phyloP scores from a whole-genome alignment of 2,888 invertebrate genomes.

The Geotrupes spiniger region DNA sequence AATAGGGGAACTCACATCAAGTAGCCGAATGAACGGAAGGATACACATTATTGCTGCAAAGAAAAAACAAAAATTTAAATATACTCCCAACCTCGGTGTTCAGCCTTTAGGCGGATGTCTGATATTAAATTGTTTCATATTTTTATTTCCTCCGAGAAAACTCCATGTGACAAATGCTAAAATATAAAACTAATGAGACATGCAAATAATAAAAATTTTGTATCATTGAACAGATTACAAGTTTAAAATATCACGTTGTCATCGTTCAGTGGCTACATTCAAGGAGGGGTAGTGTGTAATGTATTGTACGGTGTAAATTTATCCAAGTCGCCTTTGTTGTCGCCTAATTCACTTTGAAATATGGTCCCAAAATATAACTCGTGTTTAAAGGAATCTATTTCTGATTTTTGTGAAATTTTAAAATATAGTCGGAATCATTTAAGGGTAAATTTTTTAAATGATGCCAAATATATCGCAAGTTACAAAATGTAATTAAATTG shows the following conservation, averaged over 20 bases:
- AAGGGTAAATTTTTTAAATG: no score
- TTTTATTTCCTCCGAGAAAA: no score
- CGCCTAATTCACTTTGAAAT: slow-evolving; percentile 17
- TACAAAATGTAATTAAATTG: no score
- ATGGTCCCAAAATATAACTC: slow-evolving; percentile 3
- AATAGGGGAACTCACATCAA: slow-evolving; percentile 1
- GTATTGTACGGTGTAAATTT: slow-evolving; percentile 17
- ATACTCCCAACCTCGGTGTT: neutral
- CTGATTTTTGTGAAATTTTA: no score
- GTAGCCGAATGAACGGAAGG: neutral
- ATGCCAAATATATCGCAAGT: no score
- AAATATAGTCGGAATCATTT: no score
- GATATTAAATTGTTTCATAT: no score
- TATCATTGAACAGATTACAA: slow-evolving; percentile 21
- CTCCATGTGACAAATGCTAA: neutral
- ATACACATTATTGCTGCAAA: neutral
- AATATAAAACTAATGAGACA: slow-evolving; percentile 16
- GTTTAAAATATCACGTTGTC: slow-evolving; percentile 13
- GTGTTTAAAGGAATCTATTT: no score
- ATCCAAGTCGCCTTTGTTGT: slow-evolving; percentile 10
- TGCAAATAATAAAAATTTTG: slow-evolving; percentile 23
- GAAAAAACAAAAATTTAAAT: slow-evolving; percentile 4
- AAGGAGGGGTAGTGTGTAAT: slow-evolving; percentile 14
- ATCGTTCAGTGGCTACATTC: slow-evolving; percentile 4
- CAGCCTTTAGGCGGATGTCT: neutral